Percentiles rank a stretch among this genome's conserved stretches.
Evolutionary conservation across 1,140 invertebrate genomes (phyloP).

Genomic region (Hestina assimilis): DNA sequence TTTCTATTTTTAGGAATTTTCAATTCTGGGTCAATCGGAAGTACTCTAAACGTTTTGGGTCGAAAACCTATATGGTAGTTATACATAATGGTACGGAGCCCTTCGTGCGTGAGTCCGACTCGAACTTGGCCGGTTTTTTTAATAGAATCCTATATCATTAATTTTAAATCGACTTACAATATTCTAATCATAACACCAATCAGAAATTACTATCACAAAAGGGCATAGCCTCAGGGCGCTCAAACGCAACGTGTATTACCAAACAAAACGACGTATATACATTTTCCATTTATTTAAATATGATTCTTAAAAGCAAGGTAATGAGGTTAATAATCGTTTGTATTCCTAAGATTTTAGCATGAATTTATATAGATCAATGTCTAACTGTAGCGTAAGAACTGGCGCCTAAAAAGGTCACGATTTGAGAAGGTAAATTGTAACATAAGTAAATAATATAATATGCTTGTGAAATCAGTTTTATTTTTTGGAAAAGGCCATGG

Average conservation of each 20-base stretch:
- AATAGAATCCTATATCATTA: constrained; percentile 2
- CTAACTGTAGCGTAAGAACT: constrained; percentile 30
- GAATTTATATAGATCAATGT: not conserved
- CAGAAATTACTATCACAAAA: constrained; percentile 29
- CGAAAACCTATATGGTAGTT: too few relatives aligned
- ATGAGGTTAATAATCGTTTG: not conserved
- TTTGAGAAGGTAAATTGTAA: constrained; percentile 18
- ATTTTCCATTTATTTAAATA: not conserved
- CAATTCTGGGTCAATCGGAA: too few relatives aligned
- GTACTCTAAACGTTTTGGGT: too few relatives aligned
- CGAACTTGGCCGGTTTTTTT: too few relatives aligned
- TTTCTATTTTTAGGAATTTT: too few relatives aligned
- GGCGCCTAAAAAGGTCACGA: constrained; percentile 36
- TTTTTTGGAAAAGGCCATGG: too few relatives aligned
- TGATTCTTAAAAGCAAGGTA: not conserved
- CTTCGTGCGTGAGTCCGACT: too few relatives aligned
- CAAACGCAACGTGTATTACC: constrained; percentile 13
- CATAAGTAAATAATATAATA: not conserved
- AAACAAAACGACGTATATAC: not conserved
- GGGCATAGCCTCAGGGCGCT: constrained; percentile 32
- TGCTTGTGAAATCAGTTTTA: too few relatives aligned
- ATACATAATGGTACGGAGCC: too few relatives aligned
- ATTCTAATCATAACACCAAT: constrained; percentile 31
- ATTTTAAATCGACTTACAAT: constrained; percentile 25
- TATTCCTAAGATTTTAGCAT: not conserved